Evolutionary conservation across 2,113 vertebrate species (phyloP), one percentile per base, ranked within the genome.

Genomic region (Sula dactylatra): DNA sequence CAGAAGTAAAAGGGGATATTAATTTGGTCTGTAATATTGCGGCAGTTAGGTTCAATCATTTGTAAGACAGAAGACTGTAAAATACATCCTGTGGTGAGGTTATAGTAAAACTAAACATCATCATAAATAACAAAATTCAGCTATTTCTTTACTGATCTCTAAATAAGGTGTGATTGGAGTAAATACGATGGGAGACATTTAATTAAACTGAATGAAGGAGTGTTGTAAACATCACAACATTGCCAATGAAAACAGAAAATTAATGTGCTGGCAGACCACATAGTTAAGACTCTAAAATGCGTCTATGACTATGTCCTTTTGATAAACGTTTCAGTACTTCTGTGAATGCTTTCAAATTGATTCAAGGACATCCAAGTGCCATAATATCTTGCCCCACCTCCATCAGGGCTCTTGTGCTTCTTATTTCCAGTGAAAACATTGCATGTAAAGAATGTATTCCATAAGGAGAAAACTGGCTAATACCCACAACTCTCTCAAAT

Each of bases 111-210:
- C 73, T 74, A 67, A 94, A 87, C 78, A 94, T 89, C 16, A 4
- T 77, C 86, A 86, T 97, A 97, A 98, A 97, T 98, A 97, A 94
- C 77, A 82, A 94, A 96, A 94, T 78, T 96, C 97, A 92, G 81
- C 92, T 96, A 50, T 98, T 97, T 97, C 84, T 96, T 82, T 98
- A 97, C 97, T 97, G 95, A 91, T 97, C 96, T 98, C 94, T 96
- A 98, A 96, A 97, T 97, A 97, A 96, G 97, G 83, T 90, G 87
- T 98, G 97, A 98, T 96, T 97, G 96, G 86, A 97, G 97, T 87
- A 94, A 97, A 96, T 94, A 95, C 81, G 92, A 96, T 94, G 67
- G 69, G 96, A 97, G 84, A 97, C 83, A 54, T 96, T 98, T 98
- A 98, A 98, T 98, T 98, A 98, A 97, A 97, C 91, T 83, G 93